Conservation (phyloP, 2,797 vertebrate genomes). For the Tragelaphus oryx region DNA sequence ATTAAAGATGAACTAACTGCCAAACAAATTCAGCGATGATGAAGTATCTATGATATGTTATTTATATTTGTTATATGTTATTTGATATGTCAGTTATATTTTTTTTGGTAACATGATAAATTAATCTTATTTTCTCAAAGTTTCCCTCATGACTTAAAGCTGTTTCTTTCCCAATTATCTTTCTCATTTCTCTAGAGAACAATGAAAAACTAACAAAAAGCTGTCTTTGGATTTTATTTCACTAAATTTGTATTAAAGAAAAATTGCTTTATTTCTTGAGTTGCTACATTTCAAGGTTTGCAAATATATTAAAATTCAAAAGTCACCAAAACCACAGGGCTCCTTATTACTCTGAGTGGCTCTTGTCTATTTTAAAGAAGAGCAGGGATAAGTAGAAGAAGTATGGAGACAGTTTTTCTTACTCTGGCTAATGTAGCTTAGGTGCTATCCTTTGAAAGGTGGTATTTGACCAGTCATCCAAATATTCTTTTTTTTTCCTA, state of each 20-base stretch:
- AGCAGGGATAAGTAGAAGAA: not conserved
- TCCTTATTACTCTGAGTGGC: not conserved
- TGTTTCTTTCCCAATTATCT: constrained; percentile 28
- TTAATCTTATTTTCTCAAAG: constrained; percentile 37
- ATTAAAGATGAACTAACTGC: not conserved
- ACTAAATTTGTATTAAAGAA: constrained; percentile 26
- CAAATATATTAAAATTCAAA: constrained; percentile 24
- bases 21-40: not conserved
- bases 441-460: not conserved
- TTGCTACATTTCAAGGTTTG: not conserved
- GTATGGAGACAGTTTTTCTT: not conserved
- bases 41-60: not conserved
- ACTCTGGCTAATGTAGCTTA: not conserved
- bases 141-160: constrained; percentile 3
- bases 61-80: constrained; percentile 3
- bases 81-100: not conserved
- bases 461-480: not conserved
- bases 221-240: constrained; percentile 10
- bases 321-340: not conserved
- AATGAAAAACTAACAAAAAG: not conserved
- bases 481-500: not conserved
- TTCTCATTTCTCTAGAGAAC: constrained; percentile 26
- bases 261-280: not conserved
- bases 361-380: not conserved
- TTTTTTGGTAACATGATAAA: not conserved